Evolutionary conservation across 2,113 vertebrate species (phyloP).

Genomic region (Nothocercus julius): DNA sequence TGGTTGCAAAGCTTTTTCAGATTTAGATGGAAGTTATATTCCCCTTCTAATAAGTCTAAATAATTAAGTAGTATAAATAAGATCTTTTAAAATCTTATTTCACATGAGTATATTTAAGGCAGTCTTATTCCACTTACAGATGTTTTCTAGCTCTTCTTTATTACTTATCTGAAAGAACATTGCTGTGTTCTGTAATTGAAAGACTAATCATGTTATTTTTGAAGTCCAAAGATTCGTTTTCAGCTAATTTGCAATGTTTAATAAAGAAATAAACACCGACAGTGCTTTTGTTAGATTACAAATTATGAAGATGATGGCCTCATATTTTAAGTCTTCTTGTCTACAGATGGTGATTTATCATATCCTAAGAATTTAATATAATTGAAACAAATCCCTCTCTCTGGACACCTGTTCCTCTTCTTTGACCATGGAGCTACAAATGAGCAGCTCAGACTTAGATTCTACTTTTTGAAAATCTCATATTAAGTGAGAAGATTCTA

Average conservation of each 20-base stretch:
- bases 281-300: not conserved
- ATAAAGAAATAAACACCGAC: not conserved
- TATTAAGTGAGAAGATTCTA: not conserved
- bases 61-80: not conserved
- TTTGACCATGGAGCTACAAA: not conserved
- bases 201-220: not conserved
- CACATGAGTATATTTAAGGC: not conserved
- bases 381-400: not conserved
- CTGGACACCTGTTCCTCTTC: not conserved
- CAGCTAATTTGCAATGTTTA: not conserved
- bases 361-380: not conserved
- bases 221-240: not conserved
- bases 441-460: not conserved
- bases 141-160: not conserved
- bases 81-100: not conserved
- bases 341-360: not conserved
- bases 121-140: not conserved
- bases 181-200: not conserved
- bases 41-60: not conserved
- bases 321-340: not conserved
- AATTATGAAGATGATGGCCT: not conserved
- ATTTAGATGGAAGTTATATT: not conserved
- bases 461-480: not conserved
- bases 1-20: not conserved
- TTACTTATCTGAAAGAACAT: not conserved